Conservation (phyloP, 2,113 vertebrate genomes). For the Meriones unguiculatus region DNA sequence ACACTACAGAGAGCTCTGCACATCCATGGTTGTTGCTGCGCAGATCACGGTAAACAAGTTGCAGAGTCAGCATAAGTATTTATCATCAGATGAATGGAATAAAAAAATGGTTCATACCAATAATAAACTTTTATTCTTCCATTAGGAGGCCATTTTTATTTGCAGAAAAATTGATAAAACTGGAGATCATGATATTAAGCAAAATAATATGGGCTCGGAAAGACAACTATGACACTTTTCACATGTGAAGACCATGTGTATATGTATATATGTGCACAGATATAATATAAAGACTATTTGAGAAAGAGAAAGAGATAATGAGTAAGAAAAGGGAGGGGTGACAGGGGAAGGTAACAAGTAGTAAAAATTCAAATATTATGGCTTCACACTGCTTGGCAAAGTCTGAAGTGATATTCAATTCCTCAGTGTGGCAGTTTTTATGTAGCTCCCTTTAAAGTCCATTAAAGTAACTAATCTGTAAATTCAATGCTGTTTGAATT, state of each 20-base stretch:
- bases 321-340: not conserved
- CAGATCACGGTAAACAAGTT: too few relatives aligned
- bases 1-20: not conserved
- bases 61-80: not conserved
- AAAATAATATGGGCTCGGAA: not conserved
- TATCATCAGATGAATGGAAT: not conserved
- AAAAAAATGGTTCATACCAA: not conserved
- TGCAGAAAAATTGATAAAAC: not conserved
- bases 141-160: not conserved
- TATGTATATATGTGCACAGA: not conserved
- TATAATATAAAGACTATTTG: not conserved
- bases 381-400: slow-evolving; percentile 12
- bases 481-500: slow-evolving; percentile 37
- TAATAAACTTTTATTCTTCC: not conserved
- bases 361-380: not conserved
- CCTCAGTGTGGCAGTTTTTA: not conserved
- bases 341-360: not conserved
- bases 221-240: not conserved
- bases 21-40: not conserved
- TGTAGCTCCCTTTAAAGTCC: not conserved
- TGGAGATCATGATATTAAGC: not conserved
- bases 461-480: slow-evolving; percentile 49
- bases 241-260: not conserved
- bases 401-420: not conserved
- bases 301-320: not conserved